phyloP scores from a whole-genome alignment of 2,797 vertebrate genomes.

The Gallirallus australis region DNA sequence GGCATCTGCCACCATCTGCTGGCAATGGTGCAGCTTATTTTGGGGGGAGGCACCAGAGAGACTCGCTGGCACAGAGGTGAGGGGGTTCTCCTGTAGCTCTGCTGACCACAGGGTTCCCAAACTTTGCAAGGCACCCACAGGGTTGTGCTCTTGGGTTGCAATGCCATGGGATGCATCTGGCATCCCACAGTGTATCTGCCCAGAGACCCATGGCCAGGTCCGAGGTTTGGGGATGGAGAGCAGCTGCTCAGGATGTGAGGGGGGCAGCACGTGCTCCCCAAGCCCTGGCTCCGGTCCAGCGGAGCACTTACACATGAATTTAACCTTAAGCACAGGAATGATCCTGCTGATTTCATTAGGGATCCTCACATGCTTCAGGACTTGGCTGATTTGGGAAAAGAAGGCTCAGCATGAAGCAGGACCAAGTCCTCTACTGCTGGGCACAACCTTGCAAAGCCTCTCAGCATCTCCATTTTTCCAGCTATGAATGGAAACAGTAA shows the following conservation, averaged over 20 bases:
- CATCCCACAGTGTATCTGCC: neutral
- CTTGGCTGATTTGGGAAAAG: neutral
- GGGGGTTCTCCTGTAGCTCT: accelerated
- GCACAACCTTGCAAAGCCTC: neutral
- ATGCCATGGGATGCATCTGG: neutral
- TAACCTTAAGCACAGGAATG: neutral
- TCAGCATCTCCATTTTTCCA: neutral
- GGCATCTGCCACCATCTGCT: neutral
- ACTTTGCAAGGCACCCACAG: accelerated
- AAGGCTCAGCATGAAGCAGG: neutral
- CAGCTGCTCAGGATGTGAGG: neutral
- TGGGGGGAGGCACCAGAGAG: neutral
- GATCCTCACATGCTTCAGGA: neutral
- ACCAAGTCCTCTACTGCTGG: neutral
- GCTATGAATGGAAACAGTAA: neutral
- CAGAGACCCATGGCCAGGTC: accelerated
- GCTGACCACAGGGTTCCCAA: neutral
- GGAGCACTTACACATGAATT: neutral
- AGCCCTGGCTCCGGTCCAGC: neutral
- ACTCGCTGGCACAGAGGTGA: accelerated
- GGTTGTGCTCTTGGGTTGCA: neutral
- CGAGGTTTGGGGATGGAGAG: neutral
- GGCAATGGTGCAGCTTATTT: accelerated
- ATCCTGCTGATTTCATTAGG: neutral
- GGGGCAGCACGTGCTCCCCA: neutral